A percentile compares a stretch with the other conserved stretches of the same genome.
These are phyloP conservation scores for Cephus pulcher DNA, from an alignment of 2,888 invertebrate species.

Conservation along the genomic window DNA sequence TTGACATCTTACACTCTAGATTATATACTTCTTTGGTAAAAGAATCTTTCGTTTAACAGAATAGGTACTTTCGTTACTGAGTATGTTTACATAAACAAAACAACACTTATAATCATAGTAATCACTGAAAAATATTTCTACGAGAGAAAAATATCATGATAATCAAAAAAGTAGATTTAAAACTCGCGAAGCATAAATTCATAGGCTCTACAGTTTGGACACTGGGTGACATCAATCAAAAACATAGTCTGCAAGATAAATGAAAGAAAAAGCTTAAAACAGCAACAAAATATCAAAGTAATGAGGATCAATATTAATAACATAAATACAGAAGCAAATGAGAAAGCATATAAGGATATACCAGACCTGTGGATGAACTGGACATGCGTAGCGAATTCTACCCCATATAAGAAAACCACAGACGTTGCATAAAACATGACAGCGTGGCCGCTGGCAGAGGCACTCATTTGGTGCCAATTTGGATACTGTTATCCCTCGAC, in stretches of 20 bases:
- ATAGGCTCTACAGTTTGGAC: constrained; percentile 65
- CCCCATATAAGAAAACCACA: constrained; percentile 42
- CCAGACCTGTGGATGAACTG: constrained; percentile 38
- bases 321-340: neutral
- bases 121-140: neutral
- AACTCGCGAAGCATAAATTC: constrained; percentile 38
- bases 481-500: constrained; percentile 17
- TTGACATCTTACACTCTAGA: neutral
- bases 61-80: neutral
- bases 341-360: constrained; percentile 4
- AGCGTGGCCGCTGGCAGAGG: constrained; percentile 37
- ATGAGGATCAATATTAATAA: neutral
- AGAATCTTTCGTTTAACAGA: neutral
- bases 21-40: neutral
- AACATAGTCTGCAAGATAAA: constrained; percentile 67
- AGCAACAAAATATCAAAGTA: constrained; percentile 4
- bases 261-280: neutral
- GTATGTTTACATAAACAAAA: neutral
- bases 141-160: neutral
- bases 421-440: constrained; percentile 36
- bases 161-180: neutral
- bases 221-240: constrained; percentile 68
- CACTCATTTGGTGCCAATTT: constrained; percentile 25
- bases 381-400: constrained; percentile 39
- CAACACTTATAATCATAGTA: too few species aligned